Evolutionary conservation across 2,888 invertebrate species (phyloP), one percentile per base, ranked within the genome.

Genomic region (Drosophila limbata): DNA sequence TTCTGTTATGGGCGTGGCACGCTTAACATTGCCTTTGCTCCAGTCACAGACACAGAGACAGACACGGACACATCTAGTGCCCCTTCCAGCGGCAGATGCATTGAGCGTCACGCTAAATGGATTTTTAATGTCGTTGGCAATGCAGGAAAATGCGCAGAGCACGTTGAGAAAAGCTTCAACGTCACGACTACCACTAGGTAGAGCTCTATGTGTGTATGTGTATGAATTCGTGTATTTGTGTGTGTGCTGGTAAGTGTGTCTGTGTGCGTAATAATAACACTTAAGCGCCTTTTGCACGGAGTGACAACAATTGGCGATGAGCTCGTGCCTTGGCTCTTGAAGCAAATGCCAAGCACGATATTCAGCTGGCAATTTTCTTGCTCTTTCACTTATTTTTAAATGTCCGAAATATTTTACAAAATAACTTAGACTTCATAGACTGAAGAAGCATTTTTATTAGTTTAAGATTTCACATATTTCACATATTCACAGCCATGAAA

Each of bases 121-220:
- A 82, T 90, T 90, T 89, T 90, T 89, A 89, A 89, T 89, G 89
- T 90, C 76, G 79, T 81, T 78, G 79, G 56, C 79, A 86, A 69
- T 73, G 89, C 85, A 84, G 89, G 71, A 69, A 79, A 85, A 84
- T 68, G 68, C 66, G 62, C 68, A 39, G 31, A 48, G 45, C 63
- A 62, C 61, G 67, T 72, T 84, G 73, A 28, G 61, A 73, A 84
- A 88, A 84, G 84, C 74, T 67, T 79, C 71, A 62, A 62, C 67
- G 69, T 74, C 77, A 73, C 57, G 73, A 65, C 73, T 47, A 53
- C 42, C 68, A 68, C 72, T 69, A 68, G 74, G 47, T 69, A 47
- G 17, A 52, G 28, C 35, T 59, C 33, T 50, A 11, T 57, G 11
- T 61, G 44, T 47, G 28, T 69, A 45, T 65, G 37, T 51, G 15